Evolutionary conservation across 2,888 invertebrate genomes (phyloP), one percentile per base, ranked within the genome.

Genomic region (Antheraea yamamai): DNA sequence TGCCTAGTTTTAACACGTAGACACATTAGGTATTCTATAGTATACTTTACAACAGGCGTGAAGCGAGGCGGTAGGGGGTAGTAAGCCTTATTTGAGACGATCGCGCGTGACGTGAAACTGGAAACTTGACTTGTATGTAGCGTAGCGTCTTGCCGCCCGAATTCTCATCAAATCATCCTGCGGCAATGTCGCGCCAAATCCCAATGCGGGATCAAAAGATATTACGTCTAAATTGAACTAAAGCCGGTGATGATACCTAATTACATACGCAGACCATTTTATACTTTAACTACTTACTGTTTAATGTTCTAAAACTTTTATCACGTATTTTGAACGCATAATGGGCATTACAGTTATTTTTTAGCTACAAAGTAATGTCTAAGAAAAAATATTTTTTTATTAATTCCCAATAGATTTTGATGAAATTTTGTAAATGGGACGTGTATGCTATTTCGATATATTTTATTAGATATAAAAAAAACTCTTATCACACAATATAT

Each of bases 71-170:
- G 85, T 87, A 87, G 89, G 90, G 89, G 89, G 89, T 89, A 88
- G 90, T 91, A 91, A 92, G 93, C 92, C 94, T 93, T 94, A 93
- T 93, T 94, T 92, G 92, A 92, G 92, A 87, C 91, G 85, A 81
- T 88, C 88, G 93, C 90, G 92, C 94, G 94, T 94, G 94, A 94
- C 94, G 86, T 87, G 94, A 94, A 94, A 94, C 92, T 91, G 89
- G 90, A 92, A 93, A 88, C 91, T 87, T 84, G 85, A 84, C 91
- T 90, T 89, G 91, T 92, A 88, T 91, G 89, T 89, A 89, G 90
- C 86, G 88, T 86, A 88, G 88, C 86, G 89, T 91, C 90, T 91
- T 89, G 88, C 85, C 89, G 85, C 88, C 90, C 88, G 90, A 91
- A 92, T 92, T 93, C 93, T 92, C 94, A 93, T 94, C 94, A 93